Conservation (phyloP, 1,140 invertebrate species). For the Manduca sexta region DNA sequence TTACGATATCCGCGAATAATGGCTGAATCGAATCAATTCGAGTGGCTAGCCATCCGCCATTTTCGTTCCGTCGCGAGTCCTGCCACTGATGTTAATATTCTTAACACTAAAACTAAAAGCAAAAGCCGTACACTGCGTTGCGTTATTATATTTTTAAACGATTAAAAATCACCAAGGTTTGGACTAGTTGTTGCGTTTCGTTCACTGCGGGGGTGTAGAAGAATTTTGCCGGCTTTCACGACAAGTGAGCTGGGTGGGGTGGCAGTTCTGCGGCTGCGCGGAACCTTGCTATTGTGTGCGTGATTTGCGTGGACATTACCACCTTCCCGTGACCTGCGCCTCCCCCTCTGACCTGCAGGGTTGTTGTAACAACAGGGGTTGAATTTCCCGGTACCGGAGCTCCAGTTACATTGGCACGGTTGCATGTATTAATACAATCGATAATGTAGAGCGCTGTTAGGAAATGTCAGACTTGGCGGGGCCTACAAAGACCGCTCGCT, state of each 20-base stretch:
- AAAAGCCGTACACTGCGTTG: conserved; percentile 35
- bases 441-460: conserved; percentile 58
- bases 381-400: conserved; percentile 28
- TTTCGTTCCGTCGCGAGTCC: conserved; percentile 30
- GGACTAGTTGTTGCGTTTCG: conserved; percentile 60
- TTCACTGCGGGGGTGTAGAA: conserved; percentile 53
- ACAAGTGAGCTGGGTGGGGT: conserved; percentile 59
- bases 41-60: conserved; percentile 47
- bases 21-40: conserved; percentile 4
- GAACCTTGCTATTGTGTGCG: conserved; percentile 36
- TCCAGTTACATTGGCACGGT: conserved; percentile 31
- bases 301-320: conserved; percentile 48
- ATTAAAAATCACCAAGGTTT: conserved; percentile 23
- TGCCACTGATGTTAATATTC: not conserved
- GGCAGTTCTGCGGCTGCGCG: conserved; percentile 50
- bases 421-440: conserved; percentile 60
- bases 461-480: conserved; percentile 63
- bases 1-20: conserved; percentile 7
- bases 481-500: conserved; percentile 31
- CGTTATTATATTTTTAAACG: conserved; percentile 28
- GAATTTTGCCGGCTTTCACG: conserved; percentile 58
- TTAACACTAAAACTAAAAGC: conserved; percentile 27
- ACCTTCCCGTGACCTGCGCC: conserved; percentile 28
- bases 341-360: conserved; percentile 16
- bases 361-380: conserved; percentile 13